Percentiles rank a stretch among this genome's conserved stretches.
These are phyloP conservation scores for Paguma larvata DNA, from an alignment of 2,797 vertebrate genomes.

Conservation along the genomic window DNA sequence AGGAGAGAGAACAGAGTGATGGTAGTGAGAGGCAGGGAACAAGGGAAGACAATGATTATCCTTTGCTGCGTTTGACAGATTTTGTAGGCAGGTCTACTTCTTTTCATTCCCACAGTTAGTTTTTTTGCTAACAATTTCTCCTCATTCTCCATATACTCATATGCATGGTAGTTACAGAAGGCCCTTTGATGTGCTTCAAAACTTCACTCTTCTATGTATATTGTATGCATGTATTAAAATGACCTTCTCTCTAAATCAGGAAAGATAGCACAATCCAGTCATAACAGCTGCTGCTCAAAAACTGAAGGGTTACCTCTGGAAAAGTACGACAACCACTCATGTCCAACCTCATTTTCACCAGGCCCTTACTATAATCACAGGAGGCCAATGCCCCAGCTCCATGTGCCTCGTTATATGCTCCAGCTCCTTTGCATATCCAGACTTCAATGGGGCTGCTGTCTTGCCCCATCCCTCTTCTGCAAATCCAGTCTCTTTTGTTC, in stretches of 20 bases:
- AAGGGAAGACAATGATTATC: not conserved
- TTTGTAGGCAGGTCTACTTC: not conserved
- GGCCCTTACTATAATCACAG: not conserved
- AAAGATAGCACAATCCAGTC: not conserved
- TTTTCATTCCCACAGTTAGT: not conserved
- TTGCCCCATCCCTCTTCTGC: not conserved
- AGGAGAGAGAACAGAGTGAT: not conserved
- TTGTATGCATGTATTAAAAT: not conserved
- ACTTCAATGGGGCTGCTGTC: not conserved
- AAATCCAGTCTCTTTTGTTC: not conserved
- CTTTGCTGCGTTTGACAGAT: not conserved
- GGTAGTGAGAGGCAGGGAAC: not conserved
- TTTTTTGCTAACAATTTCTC: not conserved
- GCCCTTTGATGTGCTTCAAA: not conserved
- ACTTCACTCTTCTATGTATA: not conserved
- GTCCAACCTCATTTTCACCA: not conserved
- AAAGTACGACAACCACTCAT: not conserved
- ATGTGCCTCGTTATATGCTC: not conserved
- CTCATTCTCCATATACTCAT: not conserved
- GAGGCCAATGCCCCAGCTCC: not conserved
- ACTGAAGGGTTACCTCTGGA: not conserved
- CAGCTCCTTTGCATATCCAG: not conserved
- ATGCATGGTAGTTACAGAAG: not conserved
- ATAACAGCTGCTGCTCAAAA: not conserved
- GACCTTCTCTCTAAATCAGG: not conserved